Conservation (phyloP, 1,140 invertebrate genomes). For the Nixonia krombeini region DNA sequence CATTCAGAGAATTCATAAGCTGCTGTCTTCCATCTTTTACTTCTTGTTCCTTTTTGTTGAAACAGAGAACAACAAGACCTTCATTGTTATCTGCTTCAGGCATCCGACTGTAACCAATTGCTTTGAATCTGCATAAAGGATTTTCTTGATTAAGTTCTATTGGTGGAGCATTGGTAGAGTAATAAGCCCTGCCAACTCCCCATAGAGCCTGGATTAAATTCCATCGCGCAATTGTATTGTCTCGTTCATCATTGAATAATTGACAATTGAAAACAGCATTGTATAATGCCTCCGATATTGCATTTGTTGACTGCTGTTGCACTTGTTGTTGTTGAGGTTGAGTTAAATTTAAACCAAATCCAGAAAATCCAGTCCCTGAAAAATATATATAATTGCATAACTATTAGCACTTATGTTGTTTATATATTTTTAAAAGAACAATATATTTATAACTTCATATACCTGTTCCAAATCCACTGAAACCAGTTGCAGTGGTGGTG, state of each 20-base stretch:
- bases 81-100: conserved; percentile 88
- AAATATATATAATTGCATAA: conserved; percentile 4
- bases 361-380: conserved; percentile 43
- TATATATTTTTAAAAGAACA: too few relatives aligned
- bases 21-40: conserved; percentile 82
- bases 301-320: conserved; percentile 73
- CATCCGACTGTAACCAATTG: conserved; percentile 89
- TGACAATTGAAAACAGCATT: conserved; percentile 87
- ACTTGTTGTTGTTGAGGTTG: conserved; percentile 71
- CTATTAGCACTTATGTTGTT: too few relatives aligned
- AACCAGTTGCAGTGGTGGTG: conserved; percentile 68
- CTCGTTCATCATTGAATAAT: conserved; percentile 93
- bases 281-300: conserved; percentile 79
- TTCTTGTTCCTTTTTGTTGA: conserved; percentile 85
- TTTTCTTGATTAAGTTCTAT: conserved; percentile 91
- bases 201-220: conserved; percentile 95
- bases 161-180: conserved; percentile 79
- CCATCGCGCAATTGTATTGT: conserved; percentile 92
- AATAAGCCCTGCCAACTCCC: conserved; percentile 89
- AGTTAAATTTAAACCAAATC: conserved; percentile 67
- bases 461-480: conserved; percentile 73
- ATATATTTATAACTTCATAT: background rate
- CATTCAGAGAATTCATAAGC: conserved; percentile 78
- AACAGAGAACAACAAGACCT: conserved; percentile 86
- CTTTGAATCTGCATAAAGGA: conserved; percentile 92